Base-by-base conservation (phyloP, 1,140 invertebrate species). In the Papilio polyxenes region DNA sequence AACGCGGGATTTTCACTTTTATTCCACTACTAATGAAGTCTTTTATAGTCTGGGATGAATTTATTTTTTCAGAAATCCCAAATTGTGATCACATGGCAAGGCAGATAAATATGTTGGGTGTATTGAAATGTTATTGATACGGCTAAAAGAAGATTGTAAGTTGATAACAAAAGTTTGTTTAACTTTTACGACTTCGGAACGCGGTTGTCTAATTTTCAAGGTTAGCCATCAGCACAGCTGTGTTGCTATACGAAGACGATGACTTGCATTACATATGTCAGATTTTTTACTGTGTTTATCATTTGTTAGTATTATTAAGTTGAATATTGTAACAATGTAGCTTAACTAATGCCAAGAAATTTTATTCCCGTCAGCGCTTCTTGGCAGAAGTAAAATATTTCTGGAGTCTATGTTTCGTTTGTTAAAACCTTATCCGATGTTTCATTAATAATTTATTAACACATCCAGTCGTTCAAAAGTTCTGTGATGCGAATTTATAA, bases 51-150 rank as follows among this genome's bases (percentile, higher is more conserved):
- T 59, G 69, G 23, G 81, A 74, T 80, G 82, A 82, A 82, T 90
- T 90, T 91, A 92, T 91, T 91, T 90, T 92, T 92, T 91, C 90
- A 88, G 88, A 90, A 94, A 92, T 91, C 86, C 88, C 85, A 89
- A 92, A 91, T 92, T 88, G 89, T 87, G 89, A 90, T 90, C 90
- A 92, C 89, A 92, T 87, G 88, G 86, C 87, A 87, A 87, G 87
- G 88, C 88, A 81, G 84, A 91, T 92, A 91, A 92, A 90, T 92
- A 91, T 90, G 86, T 92, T 90, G 86, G 85, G 83, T 89, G 87
- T 92, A 92, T 90, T 92, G 89, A 91, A 92, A 91, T 89, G 87
- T 86, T 87, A 79, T 79, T 65, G 78, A 89, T 89, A 89, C 89
- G 86, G 83, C 88, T 87, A 91, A 91, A 90, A 89, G 87, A 87